Evolutionary conservation across 1,140 invertebrate genomes (phyloP).

Genomic region (Drosophila lacertosa): DNA sequence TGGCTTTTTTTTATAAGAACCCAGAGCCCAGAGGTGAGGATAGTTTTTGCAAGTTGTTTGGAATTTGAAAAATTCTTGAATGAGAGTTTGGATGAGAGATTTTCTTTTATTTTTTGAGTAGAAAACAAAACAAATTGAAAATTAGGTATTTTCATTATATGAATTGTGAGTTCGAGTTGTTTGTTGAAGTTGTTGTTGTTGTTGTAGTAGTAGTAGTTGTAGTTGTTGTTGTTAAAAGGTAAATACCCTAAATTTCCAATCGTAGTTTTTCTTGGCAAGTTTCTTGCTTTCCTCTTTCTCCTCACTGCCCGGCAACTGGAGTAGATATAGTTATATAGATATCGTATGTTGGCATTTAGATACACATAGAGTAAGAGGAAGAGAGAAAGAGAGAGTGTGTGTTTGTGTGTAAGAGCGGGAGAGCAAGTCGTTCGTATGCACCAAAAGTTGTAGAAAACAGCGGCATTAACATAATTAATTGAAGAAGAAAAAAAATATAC

Average conservation of each 20-base stretch:
- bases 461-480: conserved; percentile 30
- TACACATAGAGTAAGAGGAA: conserved; percentile 17
- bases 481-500: conserved; percentile 19
- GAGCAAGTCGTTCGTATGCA: conserved; percentile 25
- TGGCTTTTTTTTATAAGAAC: not conserved
- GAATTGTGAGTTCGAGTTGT: conserved; percentile 26
- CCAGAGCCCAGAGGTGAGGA: conserved; percentile 25
- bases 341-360: conserved; percentile 36
- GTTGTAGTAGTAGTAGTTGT: conserved; percentile 16
- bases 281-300: conserved; percentile 85
- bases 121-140: conserved; percentile 58
- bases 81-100: conserved; percentile 32
- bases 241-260: conserved; percentile 92
- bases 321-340: conserved; percentile 20
- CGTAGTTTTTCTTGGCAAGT: conserved; percentile 88
- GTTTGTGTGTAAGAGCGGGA: conserved; percentile 29
- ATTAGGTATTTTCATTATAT: conserved; percentile 23
- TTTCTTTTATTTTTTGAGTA: conserved; percentile 21
- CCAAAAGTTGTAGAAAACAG: conserved; percentile 36
- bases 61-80: conserved; percentile 20
- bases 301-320: conserved; percentile 85
- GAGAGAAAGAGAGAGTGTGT: conserved; percentile 23
- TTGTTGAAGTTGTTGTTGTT: conserved; percentile 18
- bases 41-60: conserved; percentile 17
- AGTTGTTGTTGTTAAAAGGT: conserved; percentile 40